A percentile compares a stretch with the other conserved stretches of the same genome.
Evolutionary conservation across 2,113 vertebrate species (phyloP).

Genomic region (Mesitornis unicolor): DNA sequence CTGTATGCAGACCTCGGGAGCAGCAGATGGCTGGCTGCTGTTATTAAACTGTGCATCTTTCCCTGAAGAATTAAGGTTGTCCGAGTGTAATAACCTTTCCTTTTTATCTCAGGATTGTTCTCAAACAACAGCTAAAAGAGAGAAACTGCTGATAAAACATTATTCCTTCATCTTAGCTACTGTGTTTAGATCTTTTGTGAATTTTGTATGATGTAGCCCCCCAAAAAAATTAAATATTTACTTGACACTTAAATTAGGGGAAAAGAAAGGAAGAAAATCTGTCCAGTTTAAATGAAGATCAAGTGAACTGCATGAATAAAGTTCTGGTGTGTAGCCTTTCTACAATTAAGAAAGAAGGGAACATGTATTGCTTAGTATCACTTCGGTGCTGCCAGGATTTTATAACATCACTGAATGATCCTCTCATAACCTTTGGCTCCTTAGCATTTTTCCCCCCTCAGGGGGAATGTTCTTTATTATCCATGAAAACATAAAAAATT

Average conservation of each 20-base stretch:
- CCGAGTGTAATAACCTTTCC: constrained; percentile 23
- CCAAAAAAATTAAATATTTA: neutral
- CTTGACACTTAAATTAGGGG: neutral
- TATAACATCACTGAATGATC: constrained; percentile 8
- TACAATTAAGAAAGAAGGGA: constrained; percentile 21
- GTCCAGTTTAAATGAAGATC: neutral
- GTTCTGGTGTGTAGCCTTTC: neutral
- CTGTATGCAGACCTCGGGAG: neutral
- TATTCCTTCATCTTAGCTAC: neutral
- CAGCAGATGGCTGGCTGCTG: constrained; percentile 39
- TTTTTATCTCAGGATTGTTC: constrained; percentile 24
- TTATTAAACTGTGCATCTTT: constrained; percentile 28
- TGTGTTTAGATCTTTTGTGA: neutral
- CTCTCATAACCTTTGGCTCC: neutral
- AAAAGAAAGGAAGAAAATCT: neutral
- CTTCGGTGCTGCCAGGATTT: constrained; percentile 1
- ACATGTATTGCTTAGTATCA: neutral
- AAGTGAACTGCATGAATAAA: neutral
- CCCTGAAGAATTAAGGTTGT: constrained; percentile 45
- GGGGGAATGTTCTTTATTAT: constrained; percentile 52
- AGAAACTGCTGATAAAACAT: neutral
- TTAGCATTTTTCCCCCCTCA: constrained; percentile 20
- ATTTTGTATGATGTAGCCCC: neutral
- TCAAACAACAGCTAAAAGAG: neutral
- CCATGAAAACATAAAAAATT: constrained; percentile 62